Conservation (phyloP, 1,140 invertebrate genomes). For the Trichonephila clavipes region DNA sequence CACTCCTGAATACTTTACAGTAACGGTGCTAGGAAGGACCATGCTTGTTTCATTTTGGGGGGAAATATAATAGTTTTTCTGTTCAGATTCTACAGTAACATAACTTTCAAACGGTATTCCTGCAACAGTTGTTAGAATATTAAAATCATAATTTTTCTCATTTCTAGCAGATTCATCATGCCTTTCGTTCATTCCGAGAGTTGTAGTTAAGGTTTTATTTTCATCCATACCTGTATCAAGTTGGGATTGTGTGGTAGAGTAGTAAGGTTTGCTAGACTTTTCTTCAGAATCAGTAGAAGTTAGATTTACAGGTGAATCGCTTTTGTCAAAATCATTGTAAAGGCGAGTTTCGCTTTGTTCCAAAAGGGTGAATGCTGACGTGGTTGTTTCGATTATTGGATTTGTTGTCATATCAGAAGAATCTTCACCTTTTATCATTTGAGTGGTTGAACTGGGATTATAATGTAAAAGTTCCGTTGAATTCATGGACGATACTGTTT, state of each 20-base stretch:
- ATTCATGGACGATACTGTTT: neutral
- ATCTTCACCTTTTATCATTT: neutral
- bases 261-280: neutral
- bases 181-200: neutral
- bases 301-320: neutral
- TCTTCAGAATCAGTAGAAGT: neutral
- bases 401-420: neutral
- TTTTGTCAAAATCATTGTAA: neutral
- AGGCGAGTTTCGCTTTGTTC: neutral
- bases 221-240: neutral
- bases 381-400: neutral
- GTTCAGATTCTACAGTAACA: neutral
- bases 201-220: neutral
- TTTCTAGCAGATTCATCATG: neutral
- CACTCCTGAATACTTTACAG: neutral
- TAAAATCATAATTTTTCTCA: neutral
- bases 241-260: neutral
- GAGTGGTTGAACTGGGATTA: neutral
- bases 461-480: neutral
- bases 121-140: neutral
- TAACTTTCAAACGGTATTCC: neutral
- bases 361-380: neutral
- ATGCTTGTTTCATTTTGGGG: too few species aligned
- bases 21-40: too few species aligned
- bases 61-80: neutral